Conservation (phyloP, 2,888 invertebrate genomes). For the Scaptomyza caliginosa region DNA sequence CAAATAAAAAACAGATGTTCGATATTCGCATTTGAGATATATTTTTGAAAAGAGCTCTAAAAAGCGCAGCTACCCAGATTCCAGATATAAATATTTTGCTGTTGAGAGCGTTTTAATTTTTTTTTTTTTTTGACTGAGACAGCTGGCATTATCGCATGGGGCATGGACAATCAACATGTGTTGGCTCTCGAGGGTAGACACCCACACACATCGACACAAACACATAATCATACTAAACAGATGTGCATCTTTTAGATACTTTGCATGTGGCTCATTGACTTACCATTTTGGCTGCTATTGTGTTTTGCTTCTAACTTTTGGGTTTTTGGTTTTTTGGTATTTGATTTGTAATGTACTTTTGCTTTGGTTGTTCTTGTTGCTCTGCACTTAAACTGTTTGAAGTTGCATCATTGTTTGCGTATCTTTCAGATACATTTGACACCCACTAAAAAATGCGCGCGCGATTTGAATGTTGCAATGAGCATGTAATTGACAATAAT, state of each 20-base stretch:
- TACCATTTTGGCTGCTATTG: conserved; percentile 50
- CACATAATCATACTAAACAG: conserved; percentile 20
- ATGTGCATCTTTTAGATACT: conserved; percentile 48
- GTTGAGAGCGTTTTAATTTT: conserved; percentile 46
- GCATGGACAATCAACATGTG: conserved; percentile 73
- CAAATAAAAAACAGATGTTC: conserved; percentile 73
- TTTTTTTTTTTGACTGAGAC: conserved; percentile 45
- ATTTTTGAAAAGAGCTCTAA: conserved; percentile 26
- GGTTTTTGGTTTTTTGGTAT: conserved; percentile 7
- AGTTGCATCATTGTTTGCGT: conserved; percentile 36
- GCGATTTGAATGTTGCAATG: conserved; percentile 7
- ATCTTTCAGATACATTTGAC: conserved; percentile 52
- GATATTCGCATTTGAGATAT: conserved; percentile 37
- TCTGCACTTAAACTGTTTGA: conserved; percentile 29
- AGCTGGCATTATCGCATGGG: conserved; percentile 58
- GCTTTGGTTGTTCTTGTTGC: conserved; percentile 21
- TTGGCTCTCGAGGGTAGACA: conserved; percentile 48
- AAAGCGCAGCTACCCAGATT: conserved; percentile 45
- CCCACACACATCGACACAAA: background rate
- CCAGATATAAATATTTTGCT: conserved; percentile 29
- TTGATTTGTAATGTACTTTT: background rate
- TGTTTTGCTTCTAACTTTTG: background rate
- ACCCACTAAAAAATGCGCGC: conserved; percentile 45
- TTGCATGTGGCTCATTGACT: conserved; percentile 47
- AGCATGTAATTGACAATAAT: conserved; percentile 36